Evolutionary conservation across 2,888 invertebrate genomes (phyloP), one percentile per base, ranked within the genome.

Genomic region (Brachyopa scutellaris): DNA sequence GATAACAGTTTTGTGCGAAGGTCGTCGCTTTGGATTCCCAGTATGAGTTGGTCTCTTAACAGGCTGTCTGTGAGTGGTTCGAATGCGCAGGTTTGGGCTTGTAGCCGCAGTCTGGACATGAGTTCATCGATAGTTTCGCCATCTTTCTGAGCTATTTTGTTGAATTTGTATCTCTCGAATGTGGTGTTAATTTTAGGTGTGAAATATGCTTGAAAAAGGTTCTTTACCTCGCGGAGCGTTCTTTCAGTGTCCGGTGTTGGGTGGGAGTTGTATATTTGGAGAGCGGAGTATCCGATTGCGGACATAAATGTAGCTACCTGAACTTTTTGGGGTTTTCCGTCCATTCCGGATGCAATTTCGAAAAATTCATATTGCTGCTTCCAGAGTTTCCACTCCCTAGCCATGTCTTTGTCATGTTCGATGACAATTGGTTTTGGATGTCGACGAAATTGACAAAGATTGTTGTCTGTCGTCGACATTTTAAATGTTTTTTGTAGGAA

Each of bases 161-260:
- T 38, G 9, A 66, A 66, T 66, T 66, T 66, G 29, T 66, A 66
- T 8, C 51, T 13, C 66, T 66, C 42, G 8, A 51, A 53, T 3
- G 51, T 55, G 3, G 40, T 38, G 45, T 67, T 67, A 45, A 55
- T 38, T 55, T 53, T 67, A n/a, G 33, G 55, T 4, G 33, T 33
- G 23, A 67, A 42, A 45, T 55, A 55, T 15, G 15, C 5, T n/a
- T 67, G 15, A 33, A 67, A 67, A 31, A 13, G 19, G 7, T 33
- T 45, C n/a, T 51, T 62, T 62, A 61, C 45, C 45, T 55, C n/a
- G n/a, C 17, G n/a, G n/a, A n/a, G n/a, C n/a, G n/a, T n/a, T n/a
- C n/a, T n/a, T n/a, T n/a, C n/a, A n/a, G n/a, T n/a, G 11, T 8
- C 26, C 5, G 49, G 33, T 13, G 47, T 69, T 31, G 51, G 29